These are phyloP conservation scores for Notiomystis cincta DNA, from an alignment of 2,113 vertebrate species.

Conservation along the genomic window DNA sequence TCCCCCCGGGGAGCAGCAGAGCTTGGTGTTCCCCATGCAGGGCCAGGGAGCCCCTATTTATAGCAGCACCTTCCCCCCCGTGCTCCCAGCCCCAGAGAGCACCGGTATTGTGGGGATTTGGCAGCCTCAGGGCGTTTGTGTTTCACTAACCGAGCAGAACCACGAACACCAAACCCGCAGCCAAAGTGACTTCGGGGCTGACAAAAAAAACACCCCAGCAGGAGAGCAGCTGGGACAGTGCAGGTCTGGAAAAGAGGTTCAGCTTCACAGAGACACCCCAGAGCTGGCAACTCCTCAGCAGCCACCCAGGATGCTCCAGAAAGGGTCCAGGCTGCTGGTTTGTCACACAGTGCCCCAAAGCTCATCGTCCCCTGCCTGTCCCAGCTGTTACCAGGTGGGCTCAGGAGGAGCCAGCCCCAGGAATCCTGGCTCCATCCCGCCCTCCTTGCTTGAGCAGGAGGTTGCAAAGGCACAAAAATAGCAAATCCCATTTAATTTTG, in stretches of 20 bases:
- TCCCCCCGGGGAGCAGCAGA: conserved; percentile 49
- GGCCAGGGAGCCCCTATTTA: conserved; percentile 48
- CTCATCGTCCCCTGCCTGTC: rapidly evolving
- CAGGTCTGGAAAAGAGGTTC: not conserved
- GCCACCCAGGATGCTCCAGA: not conserved
- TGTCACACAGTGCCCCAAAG: not conserved
- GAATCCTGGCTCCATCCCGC: not conserved
- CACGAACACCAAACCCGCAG: not conserved
- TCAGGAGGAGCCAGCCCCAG: not conserved
- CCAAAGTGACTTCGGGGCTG: not conserved
- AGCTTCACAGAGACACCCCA: not conserved
- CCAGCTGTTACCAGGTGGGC: not conserved
- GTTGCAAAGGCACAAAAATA: rapidly evolving
- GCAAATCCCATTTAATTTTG: not conserved
- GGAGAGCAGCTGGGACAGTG: not conserved
- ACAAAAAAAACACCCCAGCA: not conserved
- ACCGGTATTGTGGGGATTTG: conserved; percentile 14
- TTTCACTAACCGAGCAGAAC: conserved; percentile 65
- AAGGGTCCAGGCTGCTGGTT: rapidly evolving
- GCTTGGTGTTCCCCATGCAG: conserved; percentile 61
- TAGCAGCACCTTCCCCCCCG: conserved; percentile 19
- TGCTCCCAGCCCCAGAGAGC: conserved; percentile 12
- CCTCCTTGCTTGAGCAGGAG: not conserved
- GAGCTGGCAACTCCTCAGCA: not conserved
- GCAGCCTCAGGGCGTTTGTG: not conserved